Percentiles rank a stretch among this genome's conserved stretches.
Evolutionary conservation across 2,113 vertebrate genomes (phyloP).

Genomic region (Aythya baeri): DNA sequence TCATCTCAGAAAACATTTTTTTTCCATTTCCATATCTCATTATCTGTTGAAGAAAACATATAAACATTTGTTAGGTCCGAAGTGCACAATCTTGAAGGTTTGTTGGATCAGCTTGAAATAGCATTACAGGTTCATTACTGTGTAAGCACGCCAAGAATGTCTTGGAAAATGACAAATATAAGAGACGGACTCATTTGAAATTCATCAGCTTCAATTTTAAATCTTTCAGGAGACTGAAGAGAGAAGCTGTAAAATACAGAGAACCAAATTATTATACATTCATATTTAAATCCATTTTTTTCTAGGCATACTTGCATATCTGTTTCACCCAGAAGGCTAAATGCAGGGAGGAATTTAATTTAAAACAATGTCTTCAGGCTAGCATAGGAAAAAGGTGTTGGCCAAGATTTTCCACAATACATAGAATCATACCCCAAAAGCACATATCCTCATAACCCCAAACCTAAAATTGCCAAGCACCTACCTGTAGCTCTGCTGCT

Average conservation of each 20-base stretch:
- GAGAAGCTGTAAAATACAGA: background rate
- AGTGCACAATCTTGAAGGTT: background rate
- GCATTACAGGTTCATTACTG: background rate
- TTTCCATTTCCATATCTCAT: background rate
- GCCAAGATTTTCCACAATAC: background rate
- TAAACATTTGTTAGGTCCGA: background rate
- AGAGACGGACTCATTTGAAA: background rate
- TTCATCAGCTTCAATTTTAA: background rate
- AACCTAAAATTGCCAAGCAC: background rate
- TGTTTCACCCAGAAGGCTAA: background rate
- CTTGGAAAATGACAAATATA: background rate
- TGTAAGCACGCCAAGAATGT: background rate
- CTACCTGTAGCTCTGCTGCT: background rate
- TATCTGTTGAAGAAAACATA: background rate
- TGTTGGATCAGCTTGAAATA: background rate
- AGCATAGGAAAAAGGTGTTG: background rate
- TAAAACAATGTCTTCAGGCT: background rate
- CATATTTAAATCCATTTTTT: background rate
- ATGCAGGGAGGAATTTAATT: background rate
- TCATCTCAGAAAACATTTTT: background rate
- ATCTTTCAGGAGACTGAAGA: background rate
- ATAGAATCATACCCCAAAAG: accelerated
- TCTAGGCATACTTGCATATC: background rate
- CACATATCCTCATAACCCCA: background rate
- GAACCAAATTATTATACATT: background rate